These are phyloP conservation scores for Papilio gigon DNA, from an alignment of 2,888 invertebrate genomes.

Conservation along the genomic window DNA sequence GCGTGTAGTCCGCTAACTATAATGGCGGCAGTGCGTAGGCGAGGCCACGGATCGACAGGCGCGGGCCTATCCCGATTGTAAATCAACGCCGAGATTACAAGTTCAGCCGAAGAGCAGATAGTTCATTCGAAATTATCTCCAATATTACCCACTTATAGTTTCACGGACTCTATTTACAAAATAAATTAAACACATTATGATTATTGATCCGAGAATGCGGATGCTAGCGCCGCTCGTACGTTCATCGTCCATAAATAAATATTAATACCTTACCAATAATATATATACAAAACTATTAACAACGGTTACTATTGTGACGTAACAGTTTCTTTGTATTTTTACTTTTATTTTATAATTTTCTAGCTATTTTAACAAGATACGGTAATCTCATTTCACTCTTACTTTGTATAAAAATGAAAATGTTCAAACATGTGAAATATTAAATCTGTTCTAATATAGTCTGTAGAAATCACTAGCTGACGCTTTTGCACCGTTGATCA, in stretches of 20 bases:
- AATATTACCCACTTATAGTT: constrained; percentile 33
- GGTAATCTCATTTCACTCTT: not conserved
- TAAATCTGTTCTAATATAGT: constrained; percentile 7
- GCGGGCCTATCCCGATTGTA: constrained; percentile 78
- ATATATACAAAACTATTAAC: not conserved
- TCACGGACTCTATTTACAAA: constrained; percentile 19
- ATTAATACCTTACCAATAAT: constrained; percentile 13
- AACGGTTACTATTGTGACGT: not conserved
- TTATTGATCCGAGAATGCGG: constrained; percentile 28
- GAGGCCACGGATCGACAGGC: constrained; percentile 75
- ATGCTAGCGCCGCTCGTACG: constrained; percentile 1
- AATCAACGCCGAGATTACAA: constrained; percentile 65
- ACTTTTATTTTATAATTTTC: not conserved
- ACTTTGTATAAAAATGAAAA: not conserved
- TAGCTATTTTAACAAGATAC: not conserved
- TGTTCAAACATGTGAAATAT: not conserved
- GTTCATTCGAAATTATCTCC: constrained; percentile 45
- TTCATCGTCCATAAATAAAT: constrained; percentile 19
- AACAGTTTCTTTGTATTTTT: not conserved
- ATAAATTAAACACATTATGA: constrained; percentile 30
- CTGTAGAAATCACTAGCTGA: constrained; percentile 57
- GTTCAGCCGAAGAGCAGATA: constrained; percentile 39
- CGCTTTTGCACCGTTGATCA: constrained; percentile 68
- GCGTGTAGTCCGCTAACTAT: constrained; percentile 77
- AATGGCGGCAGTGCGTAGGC: constrained; percentile 75